Base-by-base conservation (phyloP, 2,888 invertebrate species). In the Xestoiulus laeticollis region DNA sequence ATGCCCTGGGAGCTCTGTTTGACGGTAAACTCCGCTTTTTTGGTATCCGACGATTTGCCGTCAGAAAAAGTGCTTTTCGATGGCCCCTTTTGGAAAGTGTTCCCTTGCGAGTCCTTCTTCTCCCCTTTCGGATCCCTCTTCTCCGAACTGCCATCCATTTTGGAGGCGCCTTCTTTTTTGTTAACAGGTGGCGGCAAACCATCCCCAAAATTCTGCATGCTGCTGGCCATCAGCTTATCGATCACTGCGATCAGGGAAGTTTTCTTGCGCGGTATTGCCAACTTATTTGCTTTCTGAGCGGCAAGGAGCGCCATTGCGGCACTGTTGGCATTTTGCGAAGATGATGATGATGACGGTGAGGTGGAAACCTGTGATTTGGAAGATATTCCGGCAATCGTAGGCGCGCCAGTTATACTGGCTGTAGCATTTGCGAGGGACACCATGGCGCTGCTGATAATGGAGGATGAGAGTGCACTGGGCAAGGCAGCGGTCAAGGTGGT, bases 1-100 rank as follows among this genome's bases (percentile, higher is more conserved):
- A 98, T 96, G 4, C 97, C 97, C 90, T 97, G 97, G 22, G 95
- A 95, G 91, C 96, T 96, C 26, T 96, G 96, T 91, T 97, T 97
- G 0, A 97, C 96, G 95, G 96, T 96, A 90, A 97, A 97, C 82
- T 91, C 90, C 0, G 89, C 87, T 86, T 88, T 89, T 85, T 88
- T 88, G 22, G 53, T 48, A 19, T 88, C 88, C 6, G 89, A 89
- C 88, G 89, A n/a, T 87, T 88, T 68, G 85, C 87, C 12, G 32
- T 88, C 89, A 12, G 87, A 87, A 38, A 85, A 85, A 32, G 86
- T 89, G 16, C 89, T 88, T 26, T 88, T 89, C 53, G 82, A 68
- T 48, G 83, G 85, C 38, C 43, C 85, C 87, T 89, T 89, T 26
- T 87, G 88, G 30, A 32, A 44, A 93, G 78, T 93, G 89, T 92